phyloP scores from a whole-genome alignment of 2,888 invertebrate species.

The Actias luna region DNA sequence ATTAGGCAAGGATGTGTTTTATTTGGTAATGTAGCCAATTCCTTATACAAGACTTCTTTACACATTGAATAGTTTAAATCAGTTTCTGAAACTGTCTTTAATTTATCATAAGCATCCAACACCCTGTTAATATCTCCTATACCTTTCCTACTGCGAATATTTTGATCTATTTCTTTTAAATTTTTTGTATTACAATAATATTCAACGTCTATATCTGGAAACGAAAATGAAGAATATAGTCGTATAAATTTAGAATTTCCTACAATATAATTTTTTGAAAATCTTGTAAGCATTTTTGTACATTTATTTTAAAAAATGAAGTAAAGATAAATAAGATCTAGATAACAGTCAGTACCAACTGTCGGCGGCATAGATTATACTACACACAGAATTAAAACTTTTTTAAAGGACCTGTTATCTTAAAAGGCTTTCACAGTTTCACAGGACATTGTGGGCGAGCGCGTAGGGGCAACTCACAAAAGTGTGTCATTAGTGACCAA shows the following conservation, averaged over 20 bases:
- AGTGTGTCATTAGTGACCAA: too few species aligned
- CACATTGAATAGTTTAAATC: conserved; percentile 40
- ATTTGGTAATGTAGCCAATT: conserved; percentile 88
- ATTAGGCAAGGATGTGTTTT: conserved; percentile 85
- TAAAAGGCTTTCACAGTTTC: too few species aligned
- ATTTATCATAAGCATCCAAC: conserved; percentile 62
- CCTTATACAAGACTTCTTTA: conserved; percentile 69
- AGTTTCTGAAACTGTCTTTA: conserved; percentile 36
- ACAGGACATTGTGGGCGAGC: too few species aligned
- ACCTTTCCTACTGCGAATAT: conserved; percentile 85
- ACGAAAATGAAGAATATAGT: conserved; percentile 35
- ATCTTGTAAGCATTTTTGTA: background rate
- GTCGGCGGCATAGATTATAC: too few species aligned
- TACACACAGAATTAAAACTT: too few species aligned
- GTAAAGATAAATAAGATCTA: too few species aligned
- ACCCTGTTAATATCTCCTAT: conserved; percentile 84
- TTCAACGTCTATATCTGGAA: conserved; percentile 79
- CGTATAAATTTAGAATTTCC: conserved; percentile 24
- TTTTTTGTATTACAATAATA: conserved; percentile 84
- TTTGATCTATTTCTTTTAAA: conserved; percentile 81
- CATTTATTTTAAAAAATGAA: too few species aligned
- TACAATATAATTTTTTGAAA: background rate
- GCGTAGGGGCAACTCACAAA: too few species aligned
- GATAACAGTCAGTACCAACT: too few species aligned
- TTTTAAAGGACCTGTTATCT: too few species aligned